These are phyloP conservation scores for Gallinago solitaria DNA, from an alignment of 2,797 vertebrate species.

Conservation along the genomic window DNA sequence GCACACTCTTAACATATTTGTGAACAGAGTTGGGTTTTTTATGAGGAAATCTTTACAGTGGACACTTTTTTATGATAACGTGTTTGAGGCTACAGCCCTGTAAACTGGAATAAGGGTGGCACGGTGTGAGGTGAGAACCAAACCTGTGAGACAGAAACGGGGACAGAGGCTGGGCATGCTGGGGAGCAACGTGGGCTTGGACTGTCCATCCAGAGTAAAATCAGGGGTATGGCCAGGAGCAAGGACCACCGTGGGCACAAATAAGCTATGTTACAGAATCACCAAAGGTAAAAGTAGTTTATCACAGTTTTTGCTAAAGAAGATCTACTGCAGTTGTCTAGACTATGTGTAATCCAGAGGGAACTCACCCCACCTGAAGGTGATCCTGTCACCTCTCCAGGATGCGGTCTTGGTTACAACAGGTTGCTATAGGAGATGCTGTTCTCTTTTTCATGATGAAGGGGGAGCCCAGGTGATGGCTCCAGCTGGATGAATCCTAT, in stretches of 20 bases:
- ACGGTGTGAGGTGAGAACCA: background rate
- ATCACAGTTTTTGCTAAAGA: background rate
- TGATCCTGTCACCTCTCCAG: background rate
- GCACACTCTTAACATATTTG: constrained; percentile 64
- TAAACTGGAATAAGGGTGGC: constrained; percentile 34
- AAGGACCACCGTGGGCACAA: rapidly evolving
- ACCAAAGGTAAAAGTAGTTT: background rate
- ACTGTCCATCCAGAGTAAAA: background rate
- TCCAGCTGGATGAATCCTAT: background rate
- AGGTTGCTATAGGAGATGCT: background rate
- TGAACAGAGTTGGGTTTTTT: constrained; percentile 39
- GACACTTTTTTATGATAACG: constrained; percentile 33
- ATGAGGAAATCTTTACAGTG: constrained; percentile 51
- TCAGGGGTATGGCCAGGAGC: rapidly evolving
- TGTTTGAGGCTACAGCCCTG: constrained; percentile 3
- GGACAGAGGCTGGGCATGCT: background rate
- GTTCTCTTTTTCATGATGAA: background rate
- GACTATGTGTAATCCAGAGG: background rate
- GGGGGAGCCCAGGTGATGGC: background rate
- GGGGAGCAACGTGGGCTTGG: rapidly evolving
- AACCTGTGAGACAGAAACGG: background rate
- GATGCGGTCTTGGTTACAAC: background rate
- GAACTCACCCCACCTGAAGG: background rate
- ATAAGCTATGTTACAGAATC: background rate
- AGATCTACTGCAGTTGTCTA: background rate